Conservation (phyloP, 2,113 vertebrate genomes). For the Probosciger aterrimus region DNA sequence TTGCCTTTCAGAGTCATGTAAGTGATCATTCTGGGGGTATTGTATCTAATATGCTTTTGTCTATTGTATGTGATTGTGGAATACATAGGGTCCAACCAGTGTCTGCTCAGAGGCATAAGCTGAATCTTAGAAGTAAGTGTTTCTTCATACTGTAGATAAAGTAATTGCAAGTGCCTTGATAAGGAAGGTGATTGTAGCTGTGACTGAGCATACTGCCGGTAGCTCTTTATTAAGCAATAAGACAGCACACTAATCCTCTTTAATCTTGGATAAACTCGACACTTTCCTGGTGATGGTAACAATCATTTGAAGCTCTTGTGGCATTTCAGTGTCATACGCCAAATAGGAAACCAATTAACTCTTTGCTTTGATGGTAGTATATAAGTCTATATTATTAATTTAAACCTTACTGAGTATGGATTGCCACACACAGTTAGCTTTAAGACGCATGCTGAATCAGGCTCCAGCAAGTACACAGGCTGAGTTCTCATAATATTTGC, state of each 20-base stretch:
- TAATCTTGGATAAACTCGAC: constrained; percentile 14
- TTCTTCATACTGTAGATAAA: background rate
- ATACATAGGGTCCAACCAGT: background rate
- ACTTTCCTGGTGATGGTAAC: constrained; percentile 38
- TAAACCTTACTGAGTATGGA: constrained; percentile 65
- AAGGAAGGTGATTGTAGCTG: background rate
- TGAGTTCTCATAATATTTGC: background rate
- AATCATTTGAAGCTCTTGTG: constrained; percentile 28
- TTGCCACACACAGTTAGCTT: constrained; percentile 61
- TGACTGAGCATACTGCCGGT: background rate
- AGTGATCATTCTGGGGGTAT: background rate
- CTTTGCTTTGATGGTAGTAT: constrained; percentile 72
- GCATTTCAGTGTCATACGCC: constrained; percentile 48
- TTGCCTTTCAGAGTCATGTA: background rate
- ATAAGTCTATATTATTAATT: constrained; percentile 74
- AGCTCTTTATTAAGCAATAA: constrained; percentile 11
- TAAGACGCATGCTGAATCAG: constrained; percentile 34
- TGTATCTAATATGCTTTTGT: background rate
- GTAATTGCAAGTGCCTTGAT: background rate
- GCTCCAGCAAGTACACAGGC: background rate
- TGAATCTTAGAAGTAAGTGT: background rate
- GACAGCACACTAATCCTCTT: background rate
- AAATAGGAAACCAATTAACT: constrained; percentile 72
- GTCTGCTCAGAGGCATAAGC: background rate
- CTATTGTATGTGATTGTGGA: background rate